Conservation (phyloP, 2,888 invertebrate genomes). For the Rapana venosa region DNA sequence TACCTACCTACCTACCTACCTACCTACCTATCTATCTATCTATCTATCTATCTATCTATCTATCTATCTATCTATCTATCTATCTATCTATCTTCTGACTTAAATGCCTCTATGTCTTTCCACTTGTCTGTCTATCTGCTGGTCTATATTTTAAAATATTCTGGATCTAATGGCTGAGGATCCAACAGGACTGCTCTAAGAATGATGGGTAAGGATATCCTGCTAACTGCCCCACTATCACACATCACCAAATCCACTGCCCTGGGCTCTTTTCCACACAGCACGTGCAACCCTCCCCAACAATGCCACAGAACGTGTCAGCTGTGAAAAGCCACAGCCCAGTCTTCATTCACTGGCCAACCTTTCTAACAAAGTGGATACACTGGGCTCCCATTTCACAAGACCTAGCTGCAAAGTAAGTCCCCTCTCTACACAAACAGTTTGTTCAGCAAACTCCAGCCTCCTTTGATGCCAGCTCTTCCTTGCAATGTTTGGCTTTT, state of each 20-base stretch:
- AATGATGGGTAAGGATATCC: neutral
- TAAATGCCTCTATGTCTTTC: too few species aligned
- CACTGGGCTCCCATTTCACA: slow-evolving; percentile 45
- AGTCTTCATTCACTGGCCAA: slow-evolving; percentile 44
- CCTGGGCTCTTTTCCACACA: neutral
- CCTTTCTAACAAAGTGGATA: slow-evolving; percentile 46
- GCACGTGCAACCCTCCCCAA: slow-evolving; percentile 34
- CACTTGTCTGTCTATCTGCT: too few species aligned
- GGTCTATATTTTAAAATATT: too few species aligned
- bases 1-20: too few species aligned
- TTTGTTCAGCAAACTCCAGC: slow-evolving; percentile 46
- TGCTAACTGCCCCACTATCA: neutral
- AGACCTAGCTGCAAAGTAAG: slow-evolving; percentile 38
- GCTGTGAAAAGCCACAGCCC: slow-evolving; percentile 33
- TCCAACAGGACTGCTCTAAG: too few species aligned
- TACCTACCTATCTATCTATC: too few species aligned
- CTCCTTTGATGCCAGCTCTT: slow-evolving; percentile 43
- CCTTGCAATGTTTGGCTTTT: slow-evolving; percentile 47
- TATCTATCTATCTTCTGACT: too few species aligned
- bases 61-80: too few species aligned
- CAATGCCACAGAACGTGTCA: slow-evolving; percentile 43
- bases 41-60: too few species aligned
- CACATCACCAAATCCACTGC: slow-evolving; percentile 15
- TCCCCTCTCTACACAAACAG: slow-evolving; percentile 45
- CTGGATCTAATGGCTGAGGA: too few species aligned